Conservation (phyloP, 2,888 invertebrate species). For the Diarsia brunnea region DNA sequence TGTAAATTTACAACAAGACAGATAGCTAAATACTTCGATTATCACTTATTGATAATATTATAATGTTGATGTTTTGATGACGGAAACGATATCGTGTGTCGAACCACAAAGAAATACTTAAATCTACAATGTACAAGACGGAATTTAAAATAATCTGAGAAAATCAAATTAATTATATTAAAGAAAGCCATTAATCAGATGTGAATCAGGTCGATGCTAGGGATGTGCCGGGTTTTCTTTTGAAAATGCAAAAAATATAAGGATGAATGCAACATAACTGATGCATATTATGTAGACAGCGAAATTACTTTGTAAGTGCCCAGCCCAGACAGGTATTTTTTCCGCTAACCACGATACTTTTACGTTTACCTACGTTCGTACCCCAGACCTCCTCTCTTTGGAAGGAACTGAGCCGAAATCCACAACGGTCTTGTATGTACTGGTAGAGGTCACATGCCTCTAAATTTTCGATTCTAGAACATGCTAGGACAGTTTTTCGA, state of each 20-base stretch:
- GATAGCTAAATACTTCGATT: conserved; percentile 26
- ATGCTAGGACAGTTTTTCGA: background rate
- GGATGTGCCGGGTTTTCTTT: background rate
- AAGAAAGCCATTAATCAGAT: background rate
- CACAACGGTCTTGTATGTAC: background rate
- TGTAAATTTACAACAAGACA: conserved; percentile 8
- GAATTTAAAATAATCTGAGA: conserved; percentile 4
- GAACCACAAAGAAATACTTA: conserved; percentile 12
- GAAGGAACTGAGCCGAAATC: background rate
- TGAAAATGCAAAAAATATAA: background rate
- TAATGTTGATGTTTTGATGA: conserved; percentile 4
- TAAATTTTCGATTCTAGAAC: background rate
- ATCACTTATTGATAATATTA: conserved; percentile 18
- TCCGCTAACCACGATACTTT: background rate
- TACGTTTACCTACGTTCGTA: background rate
- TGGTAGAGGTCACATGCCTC: background rate
- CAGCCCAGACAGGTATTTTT: background rate
- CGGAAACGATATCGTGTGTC: conserved; percentile 27
- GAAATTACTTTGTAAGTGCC: background rate
- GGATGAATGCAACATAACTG: background rate
- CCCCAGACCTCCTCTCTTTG: background rate
- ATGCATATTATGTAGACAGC: background rate
- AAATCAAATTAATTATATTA: background rate
- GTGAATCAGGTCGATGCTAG: background rate
- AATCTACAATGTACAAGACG: background rate